These are phyloP conservation scores for Cepaea hortensis DNA, from an alignment of 2,888 invertebrate species.

Conservation along the genomic window DNA sequence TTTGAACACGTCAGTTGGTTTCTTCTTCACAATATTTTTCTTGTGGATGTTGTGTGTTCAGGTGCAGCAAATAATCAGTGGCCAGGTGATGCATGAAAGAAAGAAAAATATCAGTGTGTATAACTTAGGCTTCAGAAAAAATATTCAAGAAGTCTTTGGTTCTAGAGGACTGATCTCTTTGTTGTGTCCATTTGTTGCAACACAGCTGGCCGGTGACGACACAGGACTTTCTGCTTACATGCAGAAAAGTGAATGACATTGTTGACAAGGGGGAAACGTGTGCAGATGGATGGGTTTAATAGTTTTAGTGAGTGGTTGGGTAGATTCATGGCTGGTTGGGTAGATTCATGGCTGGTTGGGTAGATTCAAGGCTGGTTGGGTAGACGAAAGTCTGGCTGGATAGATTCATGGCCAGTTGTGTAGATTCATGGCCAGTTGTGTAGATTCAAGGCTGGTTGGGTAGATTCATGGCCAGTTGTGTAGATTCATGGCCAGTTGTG, in stretches of 20 bases:
- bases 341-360: too few species aligned
- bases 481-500: too few species aligned
- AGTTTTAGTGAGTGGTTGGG: too few species aligned
- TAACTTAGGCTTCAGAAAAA: slow-evolving; percentile 84
- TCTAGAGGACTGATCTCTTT: slow-evolving; percentile 86
- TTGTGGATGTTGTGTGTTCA: slow-evolving; percentile 79
- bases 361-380: too few species aligned
- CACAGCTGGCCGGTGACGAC: slow-evolving; percentile 87
- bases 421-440: too few species aligned
- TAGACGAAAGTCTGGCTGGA: too few species aligned
- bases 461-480: too few species aligned
- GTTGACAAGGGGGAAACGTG: too few species aligned
- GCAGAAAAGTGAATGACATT: slow-evolving; percentile 9
- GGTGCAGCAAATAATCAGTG: slow-evolving; percentile 82
- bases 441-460: too few species aligned
- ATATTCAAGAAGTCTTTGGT: slow-evolving; percentile 87
- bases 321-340: too few species aligned
- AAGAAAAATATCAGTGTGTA: slow-evolving; percentile 81
- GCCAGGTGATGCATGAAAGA: slow-evolving; percentile 86
- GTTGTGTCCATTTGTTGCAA: slow-evolving; percentile 87
- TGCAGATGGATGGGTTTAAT: too few species aligned
- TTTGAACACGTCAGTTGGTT: slow-evolving; percentile 61
- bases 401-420: too few species aligned
- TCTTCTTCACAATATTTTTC: slow-evolving; percentile 74
- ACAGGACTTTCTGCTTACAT: slow-evolving; percentile 4